phyloP scores from a whole-genome alignment of 1,140 invertebrate species.

The Eriocheir sinensis region DNA sequence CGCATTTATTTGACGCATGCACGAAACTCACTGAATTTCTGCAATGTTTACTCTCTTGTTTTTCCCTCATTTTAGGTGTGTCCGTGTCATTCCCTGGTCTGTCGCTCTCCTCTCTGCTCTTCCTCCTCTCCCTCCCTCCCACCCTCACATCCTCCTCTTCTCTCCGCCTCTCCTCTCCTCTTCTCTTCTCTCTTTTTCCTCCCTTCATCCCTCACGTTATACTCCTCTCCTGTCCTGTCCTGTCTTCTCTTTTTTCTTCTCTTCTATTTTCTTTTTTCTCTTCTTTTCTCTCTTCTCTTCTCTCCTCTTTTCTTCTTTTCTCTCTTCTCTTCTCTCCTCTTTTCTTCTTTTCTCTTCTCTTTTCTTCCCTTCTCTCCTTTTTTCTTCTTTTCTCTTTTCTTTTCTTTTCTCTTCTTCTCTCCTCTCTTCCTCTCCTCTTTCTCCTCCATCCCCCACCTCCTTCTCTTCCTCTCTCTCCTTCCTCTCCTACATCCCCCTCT shows the following conservation, averaged over 20 bases:
- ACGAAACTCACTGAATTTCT: too few species aligned
- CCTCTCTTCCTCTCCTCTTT: neutral
- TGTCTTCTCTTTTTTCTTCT: neutral
- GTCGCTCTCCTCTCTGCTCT: too few species aligned
- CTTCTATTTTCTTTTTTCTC: neutral
- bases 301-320: neutral
- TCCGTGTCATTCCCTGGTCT: too few species aligned
- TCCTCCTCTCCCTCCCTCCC: too few species aligned
- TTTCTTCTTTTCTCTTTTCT: neutral
- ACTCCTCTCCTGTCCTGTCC: neutral
- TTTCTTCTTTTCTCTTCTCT: neutral
- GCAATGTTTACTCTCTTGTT: too few species aligned
- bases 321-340: neutral
- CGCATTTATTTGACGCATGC: too few species aligned
- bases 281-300: neutral
- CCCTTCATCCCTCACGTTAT: too few species aligned
- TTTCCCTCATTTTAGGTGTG: too few species aligned
- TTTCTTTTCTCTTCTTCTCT: neutral
- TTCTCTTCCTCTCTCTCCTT: neutral
- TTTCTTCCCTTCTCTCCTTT: neutral
- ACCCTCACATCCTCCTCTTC: too few species aligned
- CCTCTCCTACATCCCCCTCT: neutral
- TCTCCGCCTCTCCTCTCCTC: too few species aligned
- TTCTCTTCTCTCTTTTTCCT: neutral
- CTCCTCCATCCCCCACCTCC: neutral